Conservation (phyloP, 2,888 invertebrate species). For the Andricus quercusramuli region DNA sequence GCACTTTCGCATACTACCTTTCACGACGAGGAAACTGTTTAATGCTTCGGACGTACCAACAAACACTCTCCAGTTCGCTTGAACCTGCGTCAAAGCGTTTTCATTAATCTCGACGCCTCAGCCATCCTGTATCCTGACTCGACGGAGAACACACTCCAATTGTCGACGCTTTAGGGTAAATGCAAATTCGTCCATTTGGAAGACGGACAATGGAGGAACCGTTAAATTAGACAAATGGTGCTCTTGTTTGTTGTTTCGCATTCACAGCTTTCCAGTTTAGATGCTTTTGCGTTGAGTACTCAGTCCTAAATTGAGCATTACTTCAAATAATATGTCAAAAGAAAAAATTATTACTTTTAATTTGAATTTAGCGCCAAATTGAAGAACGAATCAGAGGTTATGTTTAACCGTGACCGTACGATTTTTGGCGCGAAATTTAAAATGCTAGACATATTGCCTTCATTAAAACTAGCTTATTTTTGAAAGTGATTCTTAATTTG, state of each 20-base stretch:
- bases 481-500: background rate
- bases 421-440: background rate
- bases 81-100: constrained; percentile 29
- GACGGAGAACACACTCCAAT: constrained; percentile 9
- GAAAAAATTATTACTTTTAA: no score
- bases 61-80: constrained; percentile 32
- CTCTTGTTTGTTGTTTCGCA: constrained; percentile 1
- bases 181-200: constrained; percentile 18
- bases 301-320: background rate
- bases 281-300: background rate
- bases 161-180: constrained; percentile 12
- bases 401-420: no score
- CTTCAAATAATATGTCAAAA: no score
- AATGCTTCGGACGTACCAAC: constrained; percentile 30
- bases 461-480: background rate
- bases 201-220: constrained; percentile 12
- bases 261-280: background rate
- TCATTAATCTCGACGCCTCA: constrained; percentile 22
- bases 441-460: background rate
- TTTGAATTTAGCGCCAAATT: background rate
- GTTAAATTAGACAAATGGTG: constrained; percentile 26
- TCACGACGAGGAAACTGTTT: constrained; percentile 7
- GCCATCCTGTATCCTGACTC: constrained; percentile 7
- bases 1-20: background rate
- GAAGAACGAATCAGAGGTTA: background rate